Evolutionary conservation across 2,113 vertebrate species (phyloP).

Genomic region (Thalassarche chlororhynchos): DNA sequence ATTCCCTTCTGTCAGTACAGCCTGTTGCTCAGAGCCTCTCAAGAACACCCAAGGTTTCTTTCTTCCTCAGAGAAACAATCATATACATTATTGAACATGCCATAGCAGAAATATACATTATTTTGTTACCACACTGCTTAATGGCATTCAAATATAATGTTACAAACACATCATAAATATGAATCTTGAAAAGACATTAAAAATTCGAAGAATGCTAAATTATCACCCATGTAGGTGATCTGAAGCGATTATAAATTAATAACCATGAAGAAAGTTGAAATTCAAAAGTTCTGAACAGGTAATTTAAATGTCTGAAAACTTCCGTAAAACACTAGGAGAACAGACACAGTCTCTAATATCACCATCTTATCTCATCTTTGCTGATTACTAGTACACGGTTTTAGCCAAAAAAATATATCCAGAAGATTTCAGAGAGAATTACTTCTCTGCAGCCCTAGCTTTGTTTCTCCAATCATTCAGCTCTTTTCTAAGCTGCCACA

Average conservation of each 20-base stretch:
- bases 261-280: not conserved
- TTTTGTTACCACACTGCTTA: constrained; percentile 23
- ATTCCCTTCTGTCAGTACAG: not conserved
- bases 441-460: not conserved
- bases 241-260: not conserved
- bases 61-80: constrained; percentile 2
- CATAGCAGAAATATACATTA: constrained; percentile 18
- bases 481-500: not conserved
- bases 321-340: not conserved
- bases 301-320: not conserved
- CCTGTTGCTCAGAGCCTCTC: not conserved
- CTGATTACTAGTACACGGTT: not conserved
- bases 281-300: not conserved
- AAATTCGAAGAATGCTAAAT: not conserved
- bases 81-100: constrained; percentile 8
- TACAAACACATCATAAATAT: constrained; percentile 5
- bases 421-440: not conserved
- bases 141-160: constrained; percentile 9
- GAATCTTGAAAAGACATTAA: constrained; percentile 21
- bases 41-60: not conserved
- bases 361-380: not conserved
- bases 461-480: not conserved
- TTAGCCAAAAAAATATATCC: not conserved
- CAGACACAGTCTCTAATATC: not conserved
- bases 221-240: not conserved